Base-by-base conservation (phyloP, 2,797 vertebrate species). In the Sebastes iracundus region DNA sequence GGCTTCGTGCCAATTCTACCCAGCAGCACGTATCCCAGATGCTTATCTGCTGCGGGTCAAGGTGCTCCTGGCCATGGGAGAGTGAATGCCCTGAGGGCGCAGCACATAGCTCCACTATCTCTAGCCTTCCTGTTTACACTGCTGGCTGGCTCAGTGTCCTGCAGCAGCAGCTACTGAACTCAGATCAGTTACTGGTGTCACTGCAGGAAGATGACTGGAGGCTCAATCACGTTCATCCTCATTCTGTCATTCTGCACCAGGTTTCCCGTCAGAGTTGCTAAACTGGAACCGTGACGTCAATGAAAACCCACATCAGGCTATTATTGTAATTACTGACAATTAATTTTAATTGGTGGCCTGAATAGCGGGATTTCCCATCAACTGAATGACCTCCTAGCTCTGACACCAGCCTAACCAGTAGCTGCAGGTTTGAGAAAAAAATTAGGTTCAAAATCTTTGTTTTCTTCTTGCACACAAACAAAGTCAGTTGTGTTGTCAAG, bases 81-180 rank as follows among this genome's bases (percentile, higher is more conserved):
- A 93, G 89, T 89, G 90, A 88, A 81, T 83, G 90, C 81, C 84
- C 87, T 73, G 46, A 79, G 82, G 83, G 79, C 65, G 20, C 66
- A 3, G 83, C 79, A 60, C 90, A 89, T 90, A 90, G 82, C 90
- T 70, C 49, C 75, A 11, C 84, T 91, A 91, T 93, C 88, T 84
- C 84, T 64, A 2, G 72, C 49, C 80, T 92, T 94, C 93, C 93
- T 93, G 93, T 94, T 93, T 93, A 92, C 88, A 84, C 23, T 68
- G 80, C 82, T 64, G 83, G 80, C 82, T 64, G 83, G 33, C 27
- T 55, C 33, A n/a, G 60, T 16, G 55, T 79, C 75, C 38, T 16
- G 38, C 71, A 72, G 64, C 71, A 72, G 64, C 55, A 38, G 55
- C 12, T 20, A 12, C 55, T 67, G 27, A 73, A 60, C 73, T 70